A percentile compares a stretch with the other conserved stretches of the same genome.
phyloP scores from a whole-genome alignment of 1,140 invertebrate genomes.

The Pantala flavescens region DNA sequence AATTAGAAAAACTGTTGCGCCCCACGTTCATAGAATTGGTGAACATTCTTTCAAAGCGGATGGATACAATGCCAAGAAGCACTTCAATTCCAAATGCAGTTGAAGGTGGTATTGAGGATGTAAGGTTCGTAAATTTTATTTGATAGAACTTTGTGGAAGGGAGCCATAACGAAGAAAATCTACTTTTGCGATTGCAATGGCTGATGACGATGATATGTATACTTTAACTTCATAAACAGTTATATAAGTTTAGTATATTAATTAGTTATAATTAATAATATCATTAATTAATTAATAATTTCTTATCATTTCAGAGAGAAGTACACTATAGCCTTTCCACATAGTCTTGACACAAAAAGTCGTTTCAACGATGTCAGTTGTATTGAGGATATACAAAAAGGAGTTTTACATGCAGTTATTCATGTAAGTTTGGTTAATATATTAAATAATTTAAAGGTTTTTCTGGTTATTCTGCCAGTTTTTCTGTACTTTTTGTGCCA shows the following conservation, averaged over 20 bases:
- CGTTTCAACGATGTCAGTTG: constrained; percentile 27
- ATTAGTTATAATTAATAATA: too few relatives aligned
- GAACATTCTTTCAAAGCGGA: constrained; percentile 25
- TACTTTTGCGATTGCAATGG: too few relatives aligned
- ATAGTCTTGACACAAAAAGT: constrained; percentile 15
- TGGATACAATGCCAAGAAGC: constrained; percentile 10
- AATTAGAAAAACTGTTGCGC: constrained; percentile 19
- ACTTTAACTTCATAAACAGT: too few relatives aligned
- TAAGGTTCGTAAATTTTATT: background rate
- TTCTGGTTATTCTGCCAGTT: too few relatives aligned
- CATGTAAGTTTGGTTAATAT: constrained; percentile 22
- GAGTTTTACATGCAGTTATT: constrained; percentile 30
- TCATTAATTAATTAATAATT: too few relatives aligned
- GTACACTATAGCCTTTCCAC: constrained; percentile 23
- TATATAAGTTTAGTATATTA: too few relatives aligned
- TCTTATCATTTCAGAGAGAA: constrained; percentile 15
- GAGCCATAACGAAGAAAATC: too few relatives aligned
- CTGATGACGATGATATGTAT: too few relatives aligned
- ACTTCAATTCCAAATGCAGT: background rate
- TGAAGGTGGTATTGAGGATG: background rate
- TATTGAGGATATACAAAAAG: constrained; percentile 30
- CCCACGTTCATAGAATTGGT: constrained; percentile 23
- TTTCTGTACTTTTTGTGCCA: too few relatives aligned
- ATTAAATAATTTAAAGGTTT: background rate
- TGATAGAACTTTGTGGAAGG: too few relatives aligned